Base-by-base conservation (phyloP, 2,888 invertebrate species). In the Uloborus plumipes region DNA sequence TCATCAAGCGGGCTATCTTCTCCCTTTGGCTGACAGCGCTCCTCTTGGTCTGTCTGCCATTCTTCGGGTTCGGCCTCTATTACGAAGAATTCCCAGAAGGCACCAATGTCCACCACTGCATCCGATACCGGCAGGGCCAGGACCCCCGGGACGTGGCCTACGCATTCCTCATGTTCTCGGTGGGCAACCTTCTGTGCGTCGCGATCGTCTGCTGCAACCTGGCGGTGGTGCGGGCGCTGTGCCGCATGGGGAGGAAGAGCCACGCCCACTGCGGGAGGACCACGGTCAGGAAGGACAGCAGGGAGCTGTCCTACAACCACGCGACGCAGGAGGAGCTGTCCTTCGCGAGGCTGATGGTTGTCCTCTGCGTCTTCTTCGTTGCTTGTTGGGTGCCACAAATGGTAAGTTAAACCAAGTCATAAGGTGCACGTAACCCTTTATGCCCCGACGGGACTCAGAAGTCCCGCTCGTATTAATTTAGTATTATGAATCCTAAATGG, bases 301-400 rank as follows among this genome's bases (percentile, higher is more conserved):
- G 80, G 16, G 84, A 86, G 31, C n/a, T 84, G 20, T 58, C 76
- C 18, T 84, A 73, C 77, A 86, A 85, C 76, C 85, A 86, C 64
- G 91, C 92, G 86, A 94, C 95, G 0, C 92, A 93, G 0, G 95
- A 95, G 88, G 95, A 95, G 89, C 92, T 94, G 72, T 94, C 94
- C 83, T 95, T 96, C 89, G 94, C 95, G 86, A 92, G 93, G 86
- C 91, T 95, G 61, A 95, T 95, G 95, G 93, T 94, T 2, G 92
- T 93, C 70, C 91, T 96, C 58, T 94, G 95, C 85, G 92, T 95
- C 85, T 92, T 94, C 49, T 95, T 95, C 89, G 93, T 95, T 87
- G 90, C 93, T 59, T 95, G 95, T 89, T 96, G 95, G 95, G 91
- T 94, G 90, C 95, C 95, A 31, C 95, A 95, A 89, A 93, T 95